Base-by-base conservation (phyloP, 2,888 invertebrate genomes). In the Cantharis lateralis region DNA sequence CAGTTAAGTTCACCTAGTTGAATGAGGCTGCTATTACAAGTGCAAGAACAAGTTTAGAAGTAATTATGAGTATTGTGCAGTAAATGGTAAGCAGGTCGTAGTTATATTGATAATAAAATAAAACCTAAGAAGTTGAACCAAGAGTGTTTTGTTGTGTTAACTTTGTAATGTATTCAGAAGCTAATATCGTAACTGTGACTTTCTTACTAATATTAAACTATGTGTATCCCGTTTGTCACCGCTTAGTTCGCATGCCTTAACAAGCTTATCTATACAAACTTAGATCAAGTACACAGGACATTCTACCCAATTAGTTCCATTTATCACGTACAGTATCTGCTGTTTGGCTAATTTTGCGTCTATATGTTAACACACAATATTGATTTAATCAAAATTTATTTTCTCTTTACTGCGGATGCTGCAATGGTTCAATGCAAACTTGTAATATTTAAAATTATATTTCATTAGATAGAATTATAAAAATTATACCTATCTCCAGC, bases 231-330 rank as follows among this genome's bases (percentile, higher is more conserved):
- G 68, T 62, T 68, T 68, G 68, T 73, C 62, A 62, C 68, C 68
- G 73, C 78, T 80, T 80, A 78, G 72, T 79, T 73, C 76, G 63
- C 72, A 62, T 68, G 72, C 78, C 72, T 75, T 79, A 80, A 79
- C 75, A 78, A 79, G 79, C 76, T 80, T 80, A 80, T 78, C 68
- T 69, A 63, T 76, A 77, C 74, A 79, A 80, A 76, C 75, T 79
- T 79, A 24, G 24, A 48, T 72, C 48, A 69, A 68, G 63, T 76
- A 77, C 76, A 80, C 75, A 74, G 75, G 74, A 74, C 79, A 77
- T 79, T 79, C 74, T 73, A 80, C 80, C 80, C 80, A 80, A 81
- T 81, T 81, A 81, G 78, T 74, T 72, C 79, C 74, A 77, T 73
- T 74, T 76, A 74, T 77, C 74, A 71, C 71, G 68, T 71, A 70